These are phyloP conservation scores for Stylophora pistillata DNA, from an alignment of 64 coral and sea anemone species.

Conservation along the genomic window DNA sequence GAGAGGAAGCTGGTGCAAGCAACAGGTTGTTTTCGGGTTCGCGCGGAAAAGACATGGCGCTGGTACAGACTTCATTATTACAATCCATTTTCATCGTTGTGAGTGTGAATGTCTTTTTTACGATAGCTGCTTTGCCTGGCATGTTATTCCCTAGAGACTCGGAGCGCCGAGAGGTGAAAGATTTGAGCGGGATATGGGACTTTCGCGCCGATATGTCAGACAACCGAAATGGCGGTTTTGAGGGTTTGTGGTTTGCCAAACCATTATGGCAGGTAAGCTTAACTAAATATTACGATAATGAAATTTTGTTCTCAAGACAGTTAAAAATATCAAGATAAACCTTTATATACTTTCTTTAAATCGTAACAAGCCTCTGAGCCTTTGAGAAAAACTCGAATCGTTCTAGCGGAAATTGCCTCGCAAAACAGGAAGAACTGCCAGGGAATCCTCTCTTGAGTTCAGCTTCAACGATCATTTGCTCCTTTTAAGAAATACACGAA, in stretches of 20 bases:
- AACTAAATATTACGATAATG: background rate
- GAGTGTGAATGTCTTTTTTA: background rate
- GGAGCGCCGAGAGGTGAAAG: slow-evolving; percentile 84
- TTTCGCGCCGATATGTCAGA: slow-evolving; percentile 80
- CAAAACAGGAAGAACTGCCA: background rate
- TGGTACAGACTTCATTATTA: background rate
- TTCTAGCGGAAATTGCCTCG: background rate
- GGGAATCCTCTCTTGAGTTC: background rate
- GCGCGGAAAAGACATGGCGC: background rate
- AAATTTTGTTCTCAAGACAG: background rate
- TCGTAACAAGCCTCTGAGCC: too few species aligned
- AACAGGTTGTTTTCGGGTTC: background rate
- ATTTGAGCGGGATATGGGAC: slow-evolving; percentile 85
- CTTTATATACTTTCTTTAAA: too few species aligned
- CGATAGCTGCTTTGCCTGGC: slow-evolving; percentile 29
- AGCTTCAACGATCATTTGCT: background rate
- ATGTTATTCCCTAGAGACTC: slow-evolving; percentile 91
- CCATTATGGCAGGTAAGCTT: slow-evolving; percentile 68
- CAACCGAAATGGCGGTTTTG: slow-evolving; percentile 68
- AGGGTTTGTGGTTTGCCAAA: slow-evolving; percentile 71
- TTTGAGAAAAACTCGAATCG: too few species aligned
- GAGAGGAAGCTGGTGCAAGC: background rate
- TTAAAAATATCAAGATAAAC: too few species aligned
- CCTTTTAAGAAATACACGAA: background rate
- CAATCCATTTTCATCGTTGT: background rate